Base-by-base conservation (phyloP, 1,140 invertebrate genomes). In the Drosophila seguyi region DNA sequence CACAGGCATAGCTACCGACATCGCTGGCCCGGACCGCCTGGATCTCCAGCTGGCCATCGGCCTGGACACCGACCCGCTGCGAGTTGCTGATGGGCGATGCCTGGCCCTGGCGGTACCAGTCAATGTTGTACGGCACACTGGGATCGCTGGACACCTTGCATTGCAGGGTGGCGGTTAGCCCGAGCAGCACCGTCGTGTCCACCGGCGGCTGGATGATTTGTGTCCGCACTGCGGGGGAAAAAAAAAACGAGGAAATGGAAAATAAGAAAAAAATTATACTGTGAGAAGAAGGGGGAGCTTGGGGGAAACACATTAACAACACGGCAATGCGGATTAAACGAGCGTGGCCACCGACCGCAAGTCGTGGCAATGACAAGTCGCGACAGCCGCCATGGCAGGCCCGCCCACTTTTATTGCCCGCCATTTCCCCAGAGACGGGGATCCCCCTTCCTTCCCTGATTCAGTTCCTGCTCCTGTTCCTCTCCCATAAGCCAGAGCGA, bases 111-210 rank as follows among this genome's bases (percentile, higher is more conserved):
- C 98, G 97, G 93, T 96, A 98, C 98, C 98, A 99, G 75, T 96
- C 95, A 75, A 99, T 96, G 75, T 96, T 95, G 83, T 96, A 98
- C n/a, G 96, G 95, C n/a, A 99, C 96, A 69, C 95, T 95, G 22
- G 97, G 96, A 93, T 99, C 98, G 86, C 96, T 97, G n/a, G 96
- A 98, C 29, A 99, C 96, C 94, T 97, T 97, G 93, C 98, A 99
- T 81, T 98, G 97, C 55, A 99, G 93, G 20, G 96, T 96, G 2
- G 98, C 98, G 34, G 97, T 98, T 53, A 98, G 96, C 20, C 98
- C 98, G 3, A 99, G 94, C 44, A 99, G 95, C 22, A 98, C 97
- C 77, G 95, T 95, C 4, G 96, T 97, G 92, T 99, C 97, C 61
- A 96, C 96, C 44, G 98, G 98, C 50, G 98, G 98, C 79, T 97